Base-by-base conservation (phyloP, 2,113 vertebrate species). In the Acanthochromis polyacanthus region DNA sequence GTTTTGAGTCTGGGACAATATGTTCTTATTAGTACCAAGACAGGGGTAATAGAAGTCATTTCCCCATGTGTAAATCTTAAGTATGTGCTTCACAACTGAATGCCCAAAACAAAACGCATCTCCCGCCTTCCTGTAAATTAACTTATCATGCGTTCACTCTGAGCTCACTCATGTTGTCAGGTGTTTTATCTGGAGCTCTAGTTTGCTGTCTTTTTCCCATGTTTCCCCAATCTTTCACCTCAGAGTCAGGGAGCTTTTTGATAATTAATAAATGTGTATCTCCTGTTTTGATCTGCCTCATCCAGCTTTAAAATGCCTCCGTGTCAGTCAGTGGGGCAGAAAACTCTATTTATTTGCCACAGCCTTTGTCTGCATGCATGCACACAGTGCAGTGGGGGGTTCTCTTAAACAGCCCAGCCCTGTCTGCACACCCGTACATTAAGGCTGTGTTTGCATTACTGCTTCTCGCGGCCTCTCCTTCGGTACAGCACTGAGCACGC, bases 1-100 rank as follows among this genome's bases (percentile, higher is more conserved):
- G 46, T 81, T 90, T 75, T 50, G 36, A 75, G 80, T 36, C 71
- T 1, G 2, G 40, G 57, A 63, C 60, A 46, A 82, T 78, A 60
- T 76, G 78, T 85, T 90, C 64, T 85, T 81, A 85, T 89, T 89
- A 85, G 76, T 28, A n/a, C 66, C 40, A 75, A 85, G 75, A 85
- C 67, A 71, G 63, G 76, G 59, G 60, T 46, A 77, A 57, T 45
- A 51, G 60, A 87, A 82, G 72, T 85, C 73, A 80, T 76, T 82
- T 81, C 71, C 71, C 58, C 22, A 25, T 82, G 82, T 69, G 75
- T 76, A 84, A 80, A 79, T 88, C 71, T 53, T 85, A 25, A 85
- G 32, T 77, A 72, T 68, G 51, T 67, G 72, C 69, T 78, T 84
- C 79, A 78, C 59, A 82, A 69, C 43, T 66, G 71, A 75, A 75